These are phyloP conservation scores for Plectrocnemia conspersa DNA, from an alignment of 1,140 invertebrate species.

Conservation along the genomic window DNA sequence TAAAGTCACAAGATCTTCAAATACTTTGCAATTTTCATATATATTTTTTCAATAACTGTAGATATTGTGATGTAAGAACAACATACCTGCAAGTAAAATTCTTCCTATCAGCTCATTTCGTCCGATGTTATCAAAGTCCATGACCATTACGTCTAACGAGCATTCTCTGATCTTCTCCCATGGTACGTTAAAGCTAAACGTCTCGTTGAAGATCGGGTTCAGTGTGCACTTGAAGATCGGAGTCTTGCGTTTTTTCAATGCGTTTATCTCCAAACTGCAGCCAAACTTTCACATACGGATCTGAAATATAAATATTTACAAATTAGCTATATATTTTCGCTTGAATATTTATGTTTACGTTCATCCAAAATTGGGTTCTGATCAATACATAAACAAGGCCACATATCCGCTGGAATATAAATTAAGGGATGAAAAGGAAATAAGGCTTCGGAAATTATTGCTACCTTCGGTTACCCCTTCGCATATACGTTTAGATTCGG, in stretches of 20 bases:
- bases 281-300: slow-evolving; percentile 97
- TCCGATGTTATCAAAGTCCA: slow-evolving; percentile 93
- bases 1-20: no score
- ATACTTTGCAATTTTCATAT: no score
- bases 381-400: no score
- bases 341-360: slow-evolving; percentile 1
- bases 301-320: no score
- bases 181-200: slow-evolving; percentile 87
- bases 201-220: slow-evolving; percentile 90
- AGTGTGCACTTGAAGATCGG: slow-evolving; percentile 90
- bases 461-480: no score
- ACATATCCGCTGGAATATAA: no score
- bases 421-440: no score
- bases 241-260: slow-evolving; percentile 94
- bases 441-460: no score
- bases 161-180: slow-evolving; percentile 93
- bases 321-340: no score
- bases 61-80: no score
- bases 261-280: slow-evolving; percentile 90
- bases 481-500: no score
- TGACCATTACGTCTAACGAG: slow-evolving; percentile 86
- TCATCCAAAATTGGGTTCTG: background rate
- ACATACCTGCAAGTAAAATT: slow-evolving; percentile 77
- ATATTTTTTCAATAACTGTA: no score
- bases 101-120: slow-evolving; percentile 88